Percentiles rank a stretch among this genome's conserved stretches.
phyloP scores from a whole-genome alignment of 23 tunicate species.

The Styela plicata region DNA sequence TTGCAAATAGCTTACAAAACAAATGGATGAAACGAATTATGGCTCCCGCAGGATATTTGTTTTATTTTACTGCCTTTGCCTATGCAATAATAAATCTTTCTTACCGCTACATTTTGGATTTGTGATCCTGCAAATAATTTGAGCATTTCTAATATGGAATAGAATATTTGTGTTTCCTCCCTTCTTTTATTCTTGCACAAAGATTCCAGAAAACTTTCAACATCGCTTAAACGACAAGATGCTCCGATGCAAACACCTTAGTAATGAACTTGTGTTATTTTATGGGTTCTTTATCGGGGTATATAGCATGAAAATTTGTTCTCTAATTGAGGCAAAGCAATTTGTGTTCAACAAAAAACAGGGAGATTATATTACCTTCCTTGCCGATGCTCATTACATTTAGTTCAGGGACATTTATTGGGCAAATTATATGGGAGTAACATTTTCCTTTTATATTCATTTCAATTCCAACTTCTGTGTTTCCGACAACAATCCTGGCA shows the following conservation, averaged over 20 bases:
- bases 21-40: too few species aligned
- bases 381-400: slow-evolving; percentile 28
- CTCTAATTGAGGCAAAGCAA: too few species aligned
- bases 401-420: slow-evolving; percentile 50
- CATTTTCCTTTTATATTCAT: slow-evolving; percentile 61
- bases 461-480: slow-evolving; percentile 91
- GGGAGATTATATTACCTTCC: too few species aligned
- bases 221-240: slow-evolving; percentile 42
- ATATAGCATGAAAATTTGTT: too few species aligned
- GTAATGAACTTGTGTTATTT: neutral
- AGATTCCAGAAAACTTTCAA: slow-evolving; percentile 9
- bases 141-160: slow-evolving; percentile 56
- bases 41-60: too few species aligned
- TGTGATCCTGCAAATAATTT: slow-evolving; percentile 93
- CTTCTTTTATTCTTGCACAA: slow-evolving; percentile 1
- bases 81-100: too few species aligned
- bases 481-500: slow-evolving; percentile 78
- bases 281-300: too few species aligned
- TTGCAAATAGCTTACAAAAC: too few species aligned
- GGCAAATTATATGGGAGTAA: slow-evolving; percentile 37
- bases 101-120: slow-evolving; percentile 88
- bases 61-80: too few species aligned
- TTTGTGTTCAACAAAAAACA: too few species aligned
- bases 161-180: slow-evolving; percentile 37
- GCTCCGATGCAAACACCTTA: slow-evolving; percentile 75